Conservation (phyloP, 2,113 vertebrate species). For the Okapia johnstoni region DNA sequence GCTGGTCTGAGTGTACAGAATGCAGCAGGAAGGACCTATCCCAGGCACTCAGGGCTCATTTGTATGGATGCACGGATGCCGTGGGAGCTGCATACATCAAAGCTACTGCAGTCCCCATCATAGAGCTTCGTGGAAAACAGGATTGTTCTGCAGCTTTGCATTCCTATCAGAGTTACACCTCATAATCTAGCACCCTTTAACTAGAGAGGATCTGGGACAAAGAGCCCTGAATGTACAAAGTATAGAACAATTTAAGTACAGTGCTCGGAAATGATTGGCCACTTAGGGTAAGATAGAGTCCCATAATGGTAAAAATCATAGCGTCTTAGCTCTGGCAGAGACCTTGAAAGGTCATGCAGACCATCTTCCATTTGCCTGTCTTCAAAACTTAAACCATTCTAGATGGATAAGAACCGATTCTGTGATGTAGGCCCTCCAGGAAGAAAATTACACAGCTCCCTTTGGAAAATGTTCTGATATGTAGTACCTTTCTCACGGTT, state of each 20-base stretch:
- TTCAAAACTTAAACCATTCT: constrained; percentile 37
- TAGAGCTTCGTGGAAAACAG: not conserved
- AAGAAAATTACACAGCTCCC: not conserved
- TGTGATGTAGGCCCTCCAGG: not conserved
- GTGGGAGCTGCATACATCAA: not conserved
- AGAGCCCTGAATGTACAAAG: not conserved
- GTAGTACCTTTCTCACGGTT: not conserved
- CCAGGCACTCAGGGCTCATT: not conserved
- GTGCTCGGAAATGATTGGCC: constrained; percentile 51
- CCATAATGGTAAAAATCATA: not conserved
- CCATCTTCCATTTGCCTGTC: not conserved
- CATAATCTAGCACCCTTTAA: constrained; percentile 23
- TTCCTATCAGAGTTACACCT: constrained; percentile 22
- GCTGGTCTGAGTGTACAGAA: not conserved
- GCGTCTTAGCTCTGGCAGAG: constrained; percentile 6
- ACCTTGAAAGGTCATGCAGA: not conserved
- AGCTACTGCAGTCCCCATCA: not conserved
- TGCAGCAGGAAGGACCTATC: not conserved
- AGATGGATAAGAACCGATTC: not conserved
- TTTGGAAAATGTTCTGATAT: not conserved
- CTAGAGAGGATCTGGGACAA: constrained; percentile 1
- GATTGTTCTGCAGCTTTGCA: not conserved
- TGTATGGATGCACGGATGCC: not conserved
- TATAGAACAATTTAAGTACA: constrained; percentile 32
- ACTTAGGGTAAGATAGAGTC: constrained; percentile 37